Conservation (phyloP, 2,888 invertebrate genomes). For the Tenthredo scrophulariae region DNA sequence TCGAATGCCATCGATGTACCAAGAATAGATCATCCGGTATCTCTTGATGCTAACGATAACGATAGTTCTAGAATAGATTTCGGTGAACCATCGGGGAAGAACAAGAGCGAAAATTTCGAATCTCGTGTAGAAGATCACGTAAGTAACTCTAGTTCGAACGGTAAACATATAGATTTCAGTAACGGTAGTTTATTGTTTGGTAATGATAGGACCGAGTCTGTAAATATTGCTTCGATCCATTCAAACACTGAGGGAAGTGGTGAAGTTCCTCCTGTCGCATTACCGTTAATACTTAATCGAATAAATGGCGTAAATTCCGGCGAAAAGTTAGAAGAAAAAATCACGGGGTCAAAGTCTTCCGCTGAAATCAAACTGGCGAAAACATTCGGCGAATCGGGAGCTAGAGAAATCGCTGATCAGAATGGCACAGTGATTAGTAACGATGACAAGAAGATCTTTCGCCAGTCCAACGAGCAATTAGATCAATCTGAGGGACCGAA, state of each 20-base stretch:
- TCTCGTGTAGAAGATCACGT: conserved; percentile 24
- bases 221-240: conserved; percentile 38
- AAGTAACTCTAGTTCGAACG: conserved; percentile 18
- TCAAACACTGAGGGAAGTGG: neutral
- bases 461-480: conserved; percentile 69
- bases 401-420: conserved; percentile 65
- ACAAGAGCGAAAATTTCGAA: conserved; percentile 13
- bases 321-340: conserved; percentile 36
- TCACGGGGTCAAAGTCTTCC: neutral
- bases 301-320: conserved; percentile 6
- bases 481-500: conserved; percentile 51
- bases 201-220: conserved; percentile 34
- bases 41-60: conserved; percentile 33
- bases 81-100: neutral
- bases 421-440: conserved; percentile 50
- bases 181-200: conserved; percentile 41
- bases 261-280: conserved; percentile 45
- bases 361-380: neutral
- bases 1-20: neutral
- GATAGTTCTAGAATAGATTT: neutral
- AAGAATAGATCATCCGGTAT: conserved; percentile 29
- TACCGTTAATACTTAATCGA: conserved; percentile 43
- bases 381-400: neutral
- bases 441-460: conserved; percentile 69
- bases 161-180: conserved; percentile 28